A percentile compares a stretch with the other conserved stretches of the same genome.
phyloP scores from a whole-genome alignment of 37 sponge, comb jelly and placozoan genomes.

The Halichondria panicea region DNA sequence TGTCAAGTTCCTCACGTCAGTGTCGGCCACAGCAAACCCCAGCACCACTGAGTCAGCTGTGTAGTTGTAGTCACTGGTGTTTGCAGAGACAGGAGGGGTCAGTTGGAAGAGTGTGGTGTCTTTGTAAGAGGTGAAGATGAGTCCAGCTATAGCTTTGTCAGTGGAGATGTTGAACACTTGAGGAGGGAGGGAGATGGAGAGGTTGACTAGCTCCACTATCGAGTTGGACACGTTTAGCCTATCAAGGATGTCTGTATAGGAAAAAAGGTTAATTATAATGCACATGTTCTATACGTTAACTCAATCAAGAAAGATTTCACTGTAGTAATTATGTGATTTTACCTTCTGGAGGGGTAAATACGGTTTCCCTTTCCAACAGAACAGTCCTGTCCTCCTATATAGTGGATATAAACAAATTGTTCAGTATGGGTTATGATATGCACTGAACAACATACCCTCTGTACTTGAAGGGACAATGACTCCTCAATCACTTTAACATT shows the following conservation, averaged over 20 bases:
- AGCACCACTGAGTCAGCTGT: constrained; percentile 33
- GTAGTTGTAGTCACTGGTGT: neutral
- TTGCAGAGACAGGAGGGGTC: neutral
- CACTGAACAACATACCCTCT: constrained; percentile 22
- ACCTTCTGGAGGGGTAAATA: neutral
- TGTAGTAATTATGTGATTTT: neutral
- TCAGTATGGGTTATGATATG: neutral
- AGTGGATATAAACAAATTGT: neutral
- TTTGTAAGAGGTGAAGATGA: constrained; percentile 30
- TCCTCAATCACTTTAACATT: constrained; percentile 3
- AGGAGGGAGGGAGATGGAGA: constrained; percentile 21
- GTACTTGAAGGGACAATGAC: constrained; percentile 6
- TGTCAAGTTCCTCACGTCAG: neutral
- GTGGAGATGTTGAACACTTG: constrained; percentile 2
- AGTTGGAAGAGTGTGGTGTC: constrained; percentile 40
- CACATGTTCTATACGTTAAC: too few species aligned
- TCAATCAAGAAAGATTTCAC: neutral
- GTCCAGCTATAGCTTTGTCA: constrained; percentile 5
- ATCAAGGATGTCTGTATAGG: too few species aligned
- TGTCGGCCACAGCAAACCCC: constrained; percentile 5
- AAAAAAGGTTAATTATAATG: too few species aligned
- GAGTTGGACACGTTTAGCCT: too few species aligned
- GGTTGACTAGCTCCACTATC: neutral
- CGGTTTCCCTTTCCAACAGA: neutral
- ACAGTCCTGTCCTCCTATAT: neutral